A percentile compares a stretch with the other conserved stretches of the same genome.
phyloP scores from a whole-genome alignment of 2,113 vertebrate species.

The Anoura caudifer region DNA sequence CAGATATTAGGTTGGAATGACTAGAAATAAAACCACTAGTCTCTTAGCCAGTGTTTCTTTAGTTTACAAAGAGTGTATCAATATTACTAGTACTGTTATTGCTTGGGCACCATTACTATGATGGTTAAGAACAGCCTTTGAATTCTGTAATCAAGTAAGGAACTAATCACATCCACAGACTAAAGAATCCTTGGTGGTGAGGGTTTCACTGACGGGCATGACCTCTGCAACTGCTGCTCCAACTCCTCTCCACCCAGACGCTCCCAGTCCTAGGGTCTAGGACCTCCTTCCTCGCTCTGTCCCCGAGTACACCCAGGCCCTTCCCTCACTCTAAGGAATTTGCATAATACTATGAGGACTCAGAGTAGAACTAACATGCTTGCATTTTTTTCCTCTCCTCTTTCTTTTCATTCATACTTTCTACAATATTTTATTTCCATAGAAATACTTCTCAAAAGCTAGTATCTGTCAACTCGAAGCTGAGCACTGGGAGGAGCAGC shows the following conservation, averaged over 20 bases:
- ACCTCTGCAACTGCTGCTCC: not conserved
- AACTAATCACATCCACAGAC: not conserved
- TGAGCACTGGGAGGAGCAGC: not conserved
- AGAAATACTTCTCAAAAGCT: not conserved
- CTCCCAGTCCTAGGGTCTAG: not conserved
- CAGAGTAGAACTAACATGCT: not conserved
- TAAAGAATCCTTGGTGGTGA: not conserved
- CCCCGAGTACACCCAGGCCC: not conserved
- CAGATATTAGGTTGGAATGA: not conserved
- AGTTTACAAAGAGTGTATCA: not conserved
- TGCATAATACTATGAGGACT: not conserved
- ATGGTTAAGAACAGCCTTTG: not conserved
- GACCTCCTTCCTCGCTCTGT: not conserved
- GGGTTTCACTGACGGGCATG: not conserved
- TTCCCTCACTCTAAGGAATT: not conserved
- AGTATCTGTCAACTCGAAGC: slow-evolving; percentile 16
- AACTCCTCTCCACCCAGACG: not conserved
- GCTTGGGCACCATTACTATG: not conserved
- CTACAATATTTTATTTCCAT: not conserved
- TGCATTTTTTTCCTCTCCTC: not conserved
- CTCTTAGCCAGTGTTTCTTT: not conserved
- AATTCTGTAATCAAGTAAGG: not conserved
- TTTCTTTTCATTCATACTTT: not conserved
- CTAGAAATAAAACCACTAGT: slow-evolving; percentile 13
- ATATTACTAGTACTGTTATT: not conserved